A percentile compares a stretch with the other conserved stretches of the same genome.
These are phyloP conservation scores for Rhagonycha fulva DNA, from an alignment of 2,888 invertebrate species.

Conservation along the genomic window DNA sequence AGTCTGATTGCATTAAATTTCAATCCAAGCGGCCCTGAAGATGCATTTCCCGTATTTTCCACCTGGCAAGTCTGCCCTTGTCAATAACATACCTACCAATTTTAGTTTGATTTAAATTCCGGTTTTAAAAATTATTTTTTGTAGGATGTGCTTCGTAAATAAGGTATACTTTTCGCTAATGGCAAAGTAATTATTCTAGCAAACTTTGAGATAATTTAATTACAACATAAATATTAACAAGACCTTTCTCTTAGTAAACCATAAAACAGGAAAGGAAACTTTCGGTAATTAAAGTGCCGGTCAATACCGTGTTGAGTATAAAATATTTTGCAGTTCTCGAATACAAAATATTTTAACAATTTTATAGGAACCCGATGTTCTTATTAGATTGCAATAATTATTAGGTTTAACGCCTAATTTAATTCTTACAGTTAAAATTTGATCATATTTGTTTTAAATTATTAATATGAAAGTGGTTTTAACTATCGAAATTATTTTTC, in stretches of 20 bases:
- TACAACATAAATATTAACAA: background rate
- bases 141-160: background rate
- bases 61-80: background rate
- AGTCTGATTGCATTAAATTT: background rate
- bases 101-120: background rate
- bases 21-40: too few species aligned
- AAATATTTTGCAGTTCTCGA: background rate
- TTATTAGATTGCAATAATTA: background rate
- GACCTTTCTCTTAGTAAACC: background rate
- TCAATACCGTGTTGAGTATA: background rate
- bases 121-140: background rate
- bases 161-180: background rate
- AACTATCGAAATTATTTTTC: background rate
- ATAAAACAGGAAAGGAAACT: background rate
- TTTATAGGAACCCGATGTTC: background rate
- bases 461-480: background rate
- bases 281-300: background rate
- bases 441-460: background rate
- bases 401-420: background rate
- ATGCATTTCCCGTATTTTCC: too few species aligned
- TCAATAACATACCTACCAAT: background rate
- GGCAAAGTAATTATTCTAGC: background rate
- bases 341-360: background rate
- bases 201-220: background rate
- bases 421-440: background rate